Evolutionary conservation across 2,888 invertebrate genomes (phyloP), one percentile per base, ranked within the genome.

Genomic region (Cyclophora albipunctata): DNA sequence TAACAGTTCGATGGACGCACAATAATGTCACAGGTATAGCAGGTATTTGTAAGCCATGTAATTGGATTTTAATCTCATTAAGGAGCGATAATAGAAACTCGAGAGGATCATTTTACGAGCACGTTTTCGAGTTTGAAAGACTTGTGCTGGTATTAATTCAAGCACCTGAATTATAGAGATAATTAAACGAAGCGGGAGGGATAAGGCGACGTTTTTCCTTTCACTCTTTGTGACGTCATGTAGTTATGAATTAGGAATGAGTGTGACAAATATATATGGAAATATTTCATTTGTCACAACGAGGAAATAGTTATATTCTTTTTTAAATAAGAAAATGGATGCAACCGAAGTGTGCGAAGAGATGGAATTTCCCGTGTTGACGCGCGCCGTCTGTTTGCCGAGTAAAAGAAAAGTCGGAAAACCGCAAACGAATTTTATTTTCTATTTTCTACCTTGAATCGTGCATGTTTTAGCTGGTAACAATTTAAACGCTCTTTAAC

Each of bases 1-100:
- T 45, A n/a, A 34, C 45, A 42, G 40, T 40, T 45, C 44, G 46
- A 55, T 50, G 49, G 55, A 53, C 58, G 60, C 53, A 54, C 62
- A 64, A 64, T 56, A 63, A 59, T 63, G 62, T 63, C 51, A 52
- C 51, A 53, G 58, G 64, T 62, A 66, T 66, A 69, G 69, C 71
- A n/a, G n/a, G n/a, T n/a, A n/a, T 71, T 66, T 56, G 60, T 68
- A 66, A 69, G 64, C 64, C 58, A 55, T 64, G 57, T 70, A 74
- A 77, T 74, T 64, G 68, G 71, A 71, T 71, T 75, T 72, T 69
- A 74, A 75, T 73, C 68, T 71, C 68, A 74, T 77, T 74, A 73
- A 58, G 54, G 49, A 51, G 60, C 56, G 64, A 71, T 75, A 75
- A 75, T 71, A 64, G 69, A 59, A 67, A 67, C 65, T 63, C 55